Conservation (phyloP, 1,140 invertebrate genomes). For the Bombus consobrinus region DNA sequence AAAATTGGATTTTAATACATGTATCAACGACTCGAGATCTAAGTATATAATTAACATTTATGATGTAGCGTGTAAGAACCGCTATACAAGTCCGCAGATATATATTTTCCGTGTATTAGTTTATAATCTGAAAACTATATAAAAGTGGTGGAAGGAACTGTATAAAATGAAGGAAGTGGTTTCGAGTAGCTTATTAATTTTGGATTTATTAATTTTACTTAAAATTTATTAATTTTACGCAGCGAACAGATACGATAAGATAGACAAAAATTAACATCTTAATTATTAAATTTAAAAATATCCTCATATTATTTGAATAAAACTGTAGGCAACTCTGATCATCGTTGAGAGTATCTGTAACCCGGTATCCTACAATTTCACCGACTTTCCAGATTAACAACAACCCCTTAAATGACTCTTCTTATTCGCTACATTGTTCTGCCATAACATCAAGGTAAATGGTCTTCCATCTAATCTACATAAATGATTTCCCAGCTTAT, state of each 20-base stretch:
- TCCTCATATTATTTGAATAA: not conserved
- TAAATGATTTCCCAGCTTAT: not conserved
- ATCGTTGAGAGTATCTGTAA: not conserved
- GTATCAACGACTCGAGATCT: not conserved
- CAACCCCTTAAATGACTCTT: not conserved
- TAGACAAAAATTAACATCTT: not conserved
- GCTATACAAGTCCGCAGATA: not conserved
- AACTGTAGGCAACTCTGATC: not conserved
- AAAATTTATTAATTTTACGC: too few relatives aligned
- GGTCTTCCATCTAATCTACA: not conserved
- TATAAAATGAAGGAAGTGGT: not conserved
- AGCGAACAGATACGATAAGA: not conserved
- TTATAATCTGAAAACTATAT: not conserved
- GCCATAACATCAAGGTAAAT: not conserved
- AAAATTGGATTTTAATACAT: conserved; percentile 2
- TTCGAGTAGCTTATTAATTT: not conserved
- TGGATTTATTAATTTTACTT: too few relatives aligned
- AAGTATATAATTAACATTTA: conserved; percentile 1
- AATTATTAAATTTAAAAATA: not conserved
- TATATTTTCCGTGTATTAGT: not conserved
- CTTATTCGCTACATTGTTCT: not conserved
- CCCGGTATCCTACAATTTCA: not conserved
- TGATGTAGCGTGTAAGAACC: not conserved
- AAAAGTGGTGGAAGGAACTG: not conserved
- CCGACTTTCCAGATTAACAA: not conserved